A percentile compares a stretch with the other conserved stretches of the same genome.
Evolutionary conservation across 1,140 invertebrate species (phyloP).

Genomic region (Listronotus oregonensis): DNA sequence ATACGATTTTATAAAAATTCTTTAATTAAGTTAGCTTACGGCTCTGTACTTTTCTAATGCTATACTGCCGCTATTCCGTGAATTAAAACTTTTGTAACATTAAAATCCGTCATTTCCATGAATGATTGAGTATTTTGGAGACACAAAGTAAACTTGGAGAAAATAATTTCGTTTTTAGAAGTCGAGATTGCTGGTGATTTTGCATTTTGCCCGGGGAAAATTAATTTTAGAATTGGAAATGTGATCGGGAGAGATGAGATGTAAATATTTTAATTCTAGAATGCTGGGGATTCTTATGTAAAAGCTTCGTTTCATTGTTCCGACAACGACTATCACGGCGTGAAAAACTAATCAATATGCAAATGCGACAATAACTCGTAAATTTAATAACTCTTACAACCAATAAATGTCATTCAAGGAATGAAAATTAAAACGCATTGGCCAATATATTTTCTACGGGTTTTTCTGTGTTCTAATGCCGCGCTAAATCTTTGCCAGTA

Average conservation of each 20-base stretch:
- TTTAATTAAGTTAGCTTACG: neutral
- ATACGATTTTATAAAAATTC: no score
- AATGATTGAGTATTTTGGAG: constrained; percentile 53
- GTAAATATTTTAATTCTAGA: constrained; percentile 52
- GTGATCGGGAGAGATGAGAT: constrained; percentile 51
- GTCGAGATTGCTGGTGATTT: constrained; percentile 51
- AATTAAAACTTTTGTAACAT: constrained; percentile 55
- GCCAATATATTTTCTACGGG: constrained; percentile 28
- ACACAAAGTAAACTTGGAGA: constrained; percentile 50
- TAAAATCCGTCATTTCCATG: constrained; percentile 56
- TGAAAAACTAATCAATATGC: constrained; percentile 41
- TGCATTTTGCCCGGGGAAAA: constrained; percentile 49
- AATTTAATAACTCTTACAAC: constrained; percentile 38
- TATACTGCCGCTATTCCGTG: constrained; percentile 29
- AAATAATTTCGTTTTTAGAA: constrained; percentile 53
- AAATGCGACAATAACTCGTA: constrained; percentile 40
- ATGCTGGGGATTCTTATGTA: constrained; percentile 28
- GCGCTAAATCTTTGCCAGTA: constrained; percentile 27
- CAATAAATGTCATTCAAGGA: constrained; percentile 38
- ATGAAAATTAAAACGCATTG: constrained; percentile 37
- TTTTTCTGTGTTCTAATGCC: constrained; percentile 17
- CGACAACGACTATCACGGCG: constrained; percentile 6
- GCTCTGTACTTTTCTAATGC: constrained; percentile 23
- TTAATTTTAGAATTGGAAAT: constrained; percentile 54
- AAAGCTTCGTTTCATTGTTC: constrained; percentile 20